Conservation (phyloP, 2,888 invertebrate genomes). For the Volucella bombylans region DNA sequence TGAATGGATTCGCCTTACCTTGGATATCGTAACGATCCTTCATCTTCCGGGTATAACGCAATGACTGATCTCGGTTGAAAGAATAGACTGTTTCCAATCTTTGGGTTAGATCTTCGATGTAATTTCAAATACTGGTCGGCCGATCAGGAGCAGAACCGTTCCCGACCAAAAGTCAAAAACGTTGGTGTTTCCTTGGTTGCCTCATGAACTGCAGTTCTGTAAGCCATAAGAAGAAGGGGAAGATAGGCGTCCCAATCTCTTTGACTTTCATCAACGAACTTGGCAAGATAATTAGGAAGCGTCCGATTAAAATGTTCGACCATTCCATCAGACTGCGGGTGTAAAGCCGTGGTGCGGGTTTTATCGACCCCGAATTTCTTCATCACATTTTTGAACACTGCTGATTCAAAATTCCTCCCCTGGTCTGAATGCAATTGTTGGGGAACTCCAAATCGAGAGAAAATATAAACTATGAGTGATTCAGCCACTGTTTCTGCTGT, state of each 20-base stretch:
- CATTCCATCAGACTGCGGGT: conserved; percentile 54
- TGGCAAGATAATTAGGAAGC: background rate
- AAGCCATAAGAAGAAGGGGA: conserved; percentile 20
- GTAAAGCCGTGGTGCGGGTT: conserved; percentile 27
- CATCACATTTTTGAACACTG: conserved; percentile 7
- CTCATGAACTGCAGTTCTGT: conserved; percentile 1
- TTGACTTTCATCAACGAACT: conserved; percentile 13
- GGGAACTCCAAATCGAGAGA: conserved; percentile 46
- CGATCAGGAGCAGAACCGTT: background rate
- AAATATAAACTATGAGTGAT: background rate
- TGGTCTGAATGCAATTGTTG: conserved; percentile 55
- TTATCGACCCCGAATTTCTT: conserved; percentile 14
- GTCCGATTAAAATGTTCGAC: conserved; percentile 56
- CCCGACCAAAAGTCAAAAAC: conserved; percentile 20
- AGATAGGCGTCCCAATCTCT: conserved; percentile 25
- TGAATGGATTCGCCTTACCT: conserved; percentile 5
- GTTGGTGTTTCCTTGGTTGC: conserved; percentile 26
- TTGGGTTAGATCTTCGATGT: background rate
- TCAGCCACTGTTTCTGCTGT: too few relatives aligned
- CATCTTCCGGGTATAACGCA: conserved; percentile 8
- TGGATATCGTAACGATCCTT: conserved; percentile 17
- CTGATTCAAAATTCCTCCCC: conserved; percentile 42
- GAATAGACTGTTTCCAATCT: too few relatives aligned
- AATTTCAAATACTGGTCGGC: background rate
- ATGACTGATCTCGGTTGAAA: background rate